Evolutionary conservation across 2,888 invertebrate species (phyloP).

Genomic region (Apotomis betuletana): DNA sequence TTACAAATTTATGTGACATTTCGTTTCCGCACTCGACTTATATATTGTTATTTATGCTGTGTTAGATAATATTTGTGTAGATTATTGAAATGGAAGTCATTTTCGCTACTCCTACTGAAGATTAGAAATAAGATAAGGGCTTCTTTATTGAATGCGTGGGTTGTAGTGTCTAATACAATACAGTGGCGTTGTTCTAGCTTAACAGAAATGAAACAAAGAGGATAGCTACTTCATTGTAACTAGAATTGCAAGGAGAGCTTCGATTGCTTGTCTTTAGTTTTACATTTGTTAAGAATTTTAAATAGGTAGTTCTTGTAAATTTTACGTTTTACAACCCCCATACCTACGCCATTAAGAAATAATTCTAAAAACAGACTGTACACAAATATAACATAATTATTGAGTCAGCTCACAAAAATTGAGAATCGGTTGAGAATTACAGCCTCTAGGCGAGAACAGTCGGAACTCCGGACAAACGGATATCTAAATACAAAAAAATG

Average conservation of each 20-base stretch:
- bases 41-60: slow-evolving; percentile 55
- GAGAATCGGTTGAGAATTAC: no score
- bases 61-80: slow-evolving; percentile 47
- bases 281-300: no score
- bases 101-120: slow-evolving; percentile 35
- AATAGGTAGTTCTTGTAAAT: no score
- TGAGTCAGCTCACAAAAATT: no score
- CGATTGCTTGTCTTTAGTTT: neutral
- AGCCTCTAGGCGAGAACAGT: no score
- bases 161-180: slow-evolving; percentile 29
- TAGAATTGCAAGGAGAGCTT: slow-evolving; percentile 5
- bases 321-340: no score
- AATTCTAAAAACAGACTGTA: no score
- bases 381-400: no score
- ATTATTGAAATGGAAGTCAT: slow-evolving; percentile 44
- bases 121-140: slow-evolving; percentile 34
- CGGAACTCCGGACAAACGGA: no score
- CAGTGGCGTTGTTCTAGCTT: slow-evolving; percentile 14
- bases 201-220: slow-evolving; percentile 17
- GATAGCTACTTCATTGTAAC: neutral
- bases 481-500: no score
- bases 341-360: no score
- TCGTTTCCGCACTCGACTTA: slow-evolving; percentile 60
- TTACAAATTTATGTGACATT: slow-evolving; percentile 63
- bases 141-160: slow-evolving; percentile 40